These are phyloP conservation scores for Speoplatyrhinus poulsoni DNA, from an alignment of 2,113 vertebrate genomes.

Conservation along the genomic window DNA sequence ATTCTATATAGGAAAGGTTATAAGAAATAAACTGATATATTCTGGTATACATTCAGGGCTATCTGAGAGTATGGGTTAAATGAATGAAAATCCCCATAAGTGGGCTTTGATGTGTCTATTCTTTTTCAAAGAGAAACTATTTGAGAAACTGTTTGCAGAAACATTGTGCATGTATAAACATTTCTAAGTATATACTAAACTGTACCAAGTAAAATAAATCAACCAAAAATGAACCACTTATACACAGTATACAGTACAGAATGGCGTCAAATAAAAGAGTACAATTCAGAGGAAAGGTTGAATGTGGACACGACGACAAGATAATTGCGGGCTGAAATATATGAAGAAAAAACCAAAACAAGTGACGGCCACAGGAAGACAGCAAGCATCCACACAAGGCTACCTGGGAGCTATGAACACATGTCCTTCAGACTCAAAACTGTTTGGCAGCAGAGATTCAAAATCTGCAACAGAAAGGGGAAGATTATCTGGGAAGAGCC, in stretches of 20 bases:
- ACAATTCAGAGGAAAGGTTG: constrained; percentile 14
- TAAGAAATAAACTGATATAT: background rate
- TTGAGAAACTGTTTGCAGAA: background rate
- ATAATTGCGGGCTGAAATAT: constrained; percentile 12
- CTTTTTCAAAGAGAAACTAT: background rate
- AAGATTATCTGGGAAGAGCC: constrained; percentile 87
- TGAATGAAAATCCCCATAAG: background rate
- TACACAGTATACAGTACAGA: constrained; percentile 14
- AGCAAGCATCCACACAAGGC: constrained; percentile 82
- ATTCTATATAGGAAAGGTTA: background rate
- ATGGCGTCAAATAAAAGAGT: constrained; percentile 7
- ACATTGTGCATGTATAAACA: constrained; percentile 10
- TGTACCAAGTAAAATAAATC: background rate
- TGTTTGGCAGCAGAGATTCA: constrained; percentile 99
- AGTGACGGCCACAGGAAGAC: constrained; percentile 30
- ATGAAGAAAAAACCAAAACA: constrained; percentile 38
- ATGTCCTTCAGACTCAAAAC: constrained; percentile 99
- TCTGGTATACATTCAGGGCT: background rate
- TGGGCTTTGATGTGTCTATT: background rate
- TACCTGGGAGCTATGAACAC: constrained; percentile 99
- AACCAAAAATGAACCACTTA: background rate
- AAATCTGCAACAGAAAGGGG: constrained; percentile 99
- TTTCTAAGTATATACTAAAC: constrained; percentile 9
- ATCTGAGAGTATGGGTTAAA: background rate
- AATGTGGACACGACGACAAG: constrained; percentile 8